A percentile compares a stretch with the other conserved stretches of the same genome.
Evolutionary conservation across 2,888 invertebrate species (phyloP).

Genomic region (Stratiomys singularior): DNA sequence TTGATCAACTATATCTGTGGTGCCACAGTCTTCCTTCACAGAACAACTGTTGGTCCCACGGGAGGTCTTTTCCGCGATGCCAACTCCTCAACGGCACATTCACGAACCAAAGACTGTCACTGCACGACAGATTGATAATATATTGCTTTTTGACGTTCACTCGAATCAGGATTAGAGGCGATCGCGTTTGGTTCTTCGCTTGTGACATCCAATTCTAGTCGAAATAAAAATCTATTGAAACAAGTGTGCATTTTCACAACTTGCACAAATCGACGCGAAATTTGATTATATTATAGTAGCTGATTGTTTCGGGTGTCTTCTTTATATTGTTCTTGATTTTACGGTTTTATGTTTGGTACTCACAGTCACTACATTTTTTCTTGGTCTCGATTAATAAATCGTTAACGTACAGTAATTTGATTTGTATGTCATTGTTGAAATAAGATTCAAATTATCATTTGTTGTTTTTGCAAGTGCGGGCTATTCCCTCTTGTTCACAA

Average conservation of each 20-base stretch:
- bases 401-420: slow-evolving; percentile 52
- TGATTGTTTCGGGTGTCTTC: slow-evolving; percentile 53
- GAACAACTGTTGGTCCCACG: too few species aligned
- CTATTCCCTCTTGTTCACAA: slow-evolving; percentile 52
- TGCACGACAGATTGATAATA: too few species aligned
- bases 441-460: slow-evolving; percentile 50
- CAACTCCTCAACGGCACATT: too few species aligned
- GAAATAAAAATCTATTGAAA: too few species aligned
- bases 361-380: slow-evolving; percentile 54
- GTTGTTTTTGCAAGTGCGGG: slow-evolving; percentile 53
- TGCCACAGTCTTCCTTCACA: too few species aligned
- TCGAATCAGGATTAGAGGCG: too few species aligned
- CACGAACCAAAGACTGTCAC: too few species aligned
- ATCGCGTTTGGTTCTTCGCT: too few species aligned
- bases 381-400: slow-evolving; percentile 55
- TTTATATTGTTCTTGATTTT: slow-evolving; percentile 55
- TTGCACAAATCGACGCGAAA: slow-evolving; percentile 52
- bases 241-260: too few species aligned
- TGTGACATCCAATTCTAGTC: too few species aligned
- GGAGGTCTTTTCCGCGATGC: too few species aligned
- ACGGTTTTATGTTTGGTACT: slow-evolving; percentile 55
- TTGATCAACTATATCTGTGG: slow-evolving; percentile 56
- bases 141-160: too few species aligned
- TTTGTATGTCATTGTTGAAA: slow-evolving; percentile 52
- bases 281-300: slow-evolving; percentile 55